Percentiles rank a stretch among this genome's conserved stretches.
These are phyloP conservation scores for Penaeus japonicus DNA, from an alignment of 1,140 invertebrate species.

Conservation along the genomic window DNA sequence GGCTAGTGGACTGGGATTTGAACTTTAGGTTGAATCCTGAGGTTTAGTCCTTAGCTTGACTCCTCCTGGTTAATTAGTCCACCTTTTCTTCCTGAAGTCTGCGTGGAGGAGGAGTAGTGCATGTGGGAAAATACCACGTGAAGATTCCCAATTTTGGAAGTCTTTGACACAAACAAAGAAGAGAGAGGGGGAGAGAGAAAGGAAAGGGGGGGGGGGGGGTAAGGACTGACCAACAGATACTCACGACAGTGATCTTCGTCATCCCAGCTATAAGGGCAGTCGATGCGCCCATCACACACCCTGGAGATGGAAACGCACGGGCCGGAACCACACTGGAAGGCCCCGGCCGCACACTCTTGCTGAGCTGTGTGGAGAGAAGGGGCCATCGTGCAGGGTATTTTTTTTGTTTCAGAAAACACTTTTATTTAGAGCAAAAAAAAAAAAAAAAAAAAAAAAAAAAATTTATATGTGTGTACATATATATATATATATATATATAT, in stretches of 20 bases:
- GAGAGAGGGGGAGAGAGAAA: neutral
- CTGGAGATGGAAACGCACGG: neutral
- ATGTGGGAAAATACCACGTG: too few species aligned
- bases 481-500: too few species aligned
- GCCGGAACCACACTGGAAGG: slow-evolving; percentile 14
- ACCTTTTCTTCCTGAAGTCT: too few species aligned
- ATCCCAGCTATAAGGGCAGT: slow-evolving; percentile 33
- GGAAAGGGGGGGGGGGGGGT: neutral
- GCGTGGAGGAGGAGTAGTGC: too few species aligned
- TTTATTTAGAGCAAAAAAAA: neutral
- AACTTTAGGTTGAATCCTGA: too few species aligned
- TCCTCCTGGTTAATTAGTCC: too few species aligned
- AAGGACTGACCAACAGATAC: neutral
- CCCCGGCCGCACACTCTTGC: neutral
- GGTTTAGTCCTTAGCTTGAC: too few species aligned
- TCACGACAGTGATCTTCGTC: slow-evolving; percentile 38
- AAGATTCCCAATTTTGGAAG: too few species aligned
- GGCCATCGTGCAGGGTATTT: too few species aligned
- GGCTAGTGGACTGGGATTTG: too few species aligned
- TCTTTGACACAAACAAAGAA: too few species aligned
- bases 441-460: neutral
- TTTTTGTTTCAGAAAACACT: neutral
- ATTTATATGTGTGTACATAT: too few species aligned
- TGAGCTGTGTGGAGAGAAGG: neutral
- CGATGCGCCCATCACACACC: slow-evolving; percentile 18